Evolutionary conservation across 2,113 vertebrate genomes (phyloP).

Genomic region (Enhydra lutris): DNA sequence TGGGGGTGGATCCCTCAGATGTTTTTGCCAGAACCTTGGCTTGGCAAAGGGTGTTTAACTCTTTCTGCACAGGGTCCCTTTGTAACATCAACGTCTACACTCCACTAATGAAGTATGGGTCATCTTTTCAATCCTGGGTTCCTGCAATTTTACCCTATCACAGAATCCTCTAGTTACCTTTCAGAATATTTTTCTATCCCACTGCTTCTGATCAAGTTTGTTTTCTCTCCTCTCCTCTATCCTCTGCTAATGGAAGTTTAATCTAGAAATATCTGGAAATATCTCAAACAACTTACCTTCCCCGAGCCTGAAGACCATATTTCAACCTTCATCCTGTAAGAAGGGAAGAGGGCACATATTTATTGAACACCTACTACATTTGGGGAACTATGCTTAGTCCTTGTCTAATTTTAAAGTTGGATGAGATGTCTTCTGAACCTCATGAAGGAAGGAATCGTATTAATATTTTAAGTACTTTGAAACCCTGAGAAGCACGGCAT

Average conservation of each 20-base stretch:
- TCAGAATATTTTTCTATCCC: conserved; percentile 4
- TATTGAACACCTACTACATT: conserved; percentile 3
- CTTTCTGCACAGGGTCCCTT: neutral
- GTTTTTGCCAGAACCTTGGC: neutral
- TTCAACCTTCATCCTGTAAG: neutral
- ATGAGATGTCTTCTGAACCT: neutral
- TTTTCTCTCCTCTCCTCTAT: neutral
- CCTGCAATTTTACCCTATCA: neutral
- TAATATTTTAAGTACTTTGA: conserved; percentile 33
- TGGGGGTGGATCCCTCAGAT: neutral
- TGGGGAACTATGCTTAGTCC: neutral
- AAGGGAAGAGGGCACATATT: neutral
- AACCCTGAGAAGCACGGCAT: neutral
- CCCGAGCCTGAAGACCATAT: neutral
- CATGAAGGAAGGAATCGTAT: neutral
- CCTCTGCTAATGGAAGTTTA: neutral
- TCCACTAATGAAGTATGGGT: neutral
- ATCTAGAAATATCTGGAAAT: neutral
- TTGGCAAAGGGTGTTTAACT: neutral
- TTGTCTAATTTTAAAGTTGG: neutral
- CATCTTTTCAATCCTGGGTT: neutral
- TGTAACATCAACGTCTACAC: neutral
- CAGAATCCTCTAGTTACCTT: neutral
- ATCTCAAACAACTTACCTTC: neutral
- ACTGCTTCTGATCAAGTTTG: neutral